phyloP scores from a whole-genome alignment of 2,797 vertebrate genomes.

The Apodemus agrarius region DNA sequence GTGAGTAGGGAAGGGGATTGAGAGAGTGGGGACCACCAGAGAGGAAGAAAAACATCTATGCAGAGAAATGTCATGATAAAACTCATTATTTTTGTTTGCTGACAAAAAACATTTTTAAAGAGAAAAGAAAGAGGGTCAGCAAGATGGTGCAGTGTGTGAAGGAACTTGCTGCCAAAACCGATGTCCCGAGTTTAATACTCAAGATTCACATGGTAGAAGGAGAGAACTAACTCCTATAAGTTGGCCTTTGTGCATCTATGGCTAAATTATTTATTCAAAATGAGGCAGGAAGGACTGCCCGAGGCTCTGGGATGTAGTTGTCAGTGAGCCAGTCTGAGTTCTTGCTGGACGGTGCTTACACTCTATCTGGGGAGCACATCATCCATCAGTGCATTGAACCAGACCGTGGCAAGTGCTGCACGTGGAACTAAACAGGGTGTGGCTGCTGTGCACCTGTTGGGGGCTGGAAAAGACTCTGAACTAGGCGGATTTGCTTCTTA shows the following conservation, averaged over 20 bases:
- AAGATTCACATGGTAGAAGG: background rate
- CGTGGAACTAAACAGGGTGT: too few relatives aligned
- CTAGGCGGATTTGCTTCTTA: background rate
- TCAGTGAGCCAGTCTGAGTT: background rate
- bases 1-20: background rate
- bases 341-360: background rate
- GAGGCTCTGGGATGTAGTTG: background rate
- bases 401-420: too few relatives aligned
- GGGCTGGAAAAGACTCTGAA: too few relatives aligned
- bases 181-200: background rate
- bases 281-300: background rate
- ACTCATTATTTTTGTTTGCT: background rate
- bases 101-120: background rate
- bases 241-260: background rate
- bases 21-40: background rate
- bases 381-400: background rate
- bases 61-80: background rate
- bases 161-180: background rate
- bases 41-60: background rate
- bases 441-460: fast-evolving
- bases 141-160: background rate
- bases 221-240: background rate
- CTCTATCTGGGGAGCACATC: background rate
- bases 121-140: background rate
- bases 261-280: background rate